phyloP scores from a whole-genome alignment of 2,797 vertebrate genomes.

The Tinamus major region DNA sequence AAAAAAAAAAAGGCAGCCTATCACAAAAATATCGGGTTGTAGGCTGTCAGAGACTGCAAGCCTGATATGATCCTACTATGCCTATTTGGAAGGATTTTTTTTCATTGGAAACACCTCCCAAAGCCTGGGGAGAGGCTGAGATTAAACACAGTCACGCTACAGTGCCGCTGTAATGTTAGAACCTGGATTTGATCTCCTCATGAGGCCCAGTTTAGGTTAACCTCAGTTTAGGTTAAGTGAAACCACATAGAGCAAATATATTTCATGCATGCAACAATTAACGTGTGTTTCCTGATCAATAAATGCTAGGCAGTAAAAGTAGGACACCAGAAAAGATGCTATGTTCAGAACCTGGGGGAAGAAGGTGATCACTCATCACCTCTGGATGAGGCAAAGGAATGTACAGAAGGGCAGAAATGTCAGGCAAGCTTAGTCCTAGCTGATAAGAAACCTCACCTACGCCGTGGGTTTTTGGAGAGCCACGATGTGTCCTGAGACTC shows the following conservation, averaged over 20 bases:
- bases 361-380: neutral
- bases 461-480: rapidly evolving
- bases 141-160: neutral
- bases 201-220: neutral
- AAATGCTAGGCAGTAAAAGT: neutral
- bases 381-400: neutral
- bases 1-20: neutral
- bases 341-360: neutral
- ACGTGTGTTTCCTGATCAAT: neutral
- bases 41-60: neutral
- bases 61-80: neutral
- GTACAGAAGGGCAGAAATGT: neutral
- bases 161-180: neutral
- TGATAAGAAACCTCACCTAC: neutral
- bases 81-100: neutral
- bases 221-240: neutral
- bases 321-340: neutral
- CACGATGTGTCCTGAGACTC: neutral
- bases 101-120: neutral
- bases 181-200: neutral
- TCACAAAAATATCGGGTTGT: too few relatives aligned
- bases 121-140: neutral
- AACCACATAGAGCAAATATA: neutral
- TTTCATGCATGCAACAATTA: neutral
- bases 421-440: neutral